Evolutionary conservation across 1,140 invertebrate species (phyloP), one percentile per base, ranked within the genome.

Genomic region (Aphaenogaster floridana): DNA sequence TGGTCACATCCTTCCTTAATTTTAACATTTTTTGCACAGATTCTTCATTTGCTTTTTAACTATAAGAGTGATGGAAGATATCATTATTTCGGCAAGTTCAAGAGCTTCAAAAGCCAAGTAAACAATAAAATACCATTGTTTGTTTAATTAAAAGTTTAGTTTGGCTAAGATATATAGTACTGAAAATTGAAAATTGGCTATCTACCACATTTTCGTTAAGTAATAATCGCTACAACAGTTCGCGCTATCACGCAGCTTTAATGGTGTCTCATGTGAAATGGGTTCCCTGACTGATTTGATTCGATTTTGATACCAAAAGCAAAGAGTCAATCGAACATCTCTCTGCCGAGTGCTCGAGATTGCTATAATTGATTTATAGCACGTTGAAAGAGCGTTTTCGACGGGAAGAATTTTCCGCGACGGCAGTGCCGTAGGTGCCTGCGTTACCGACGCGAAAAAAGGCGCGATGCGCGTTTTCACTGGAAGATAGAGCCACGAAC

Each of bases 401-500:
- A n/a, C 7, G 36, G 48, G 36, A 68, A 66, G 48, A 66, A 59
- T 90, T 90, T 90, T 89, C 89, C 86, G 50, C 63, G 68, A 28
- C 9, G 15, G 8, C 52, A 61, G 0, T 11, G 42, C 4, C 50
- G 63, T 17, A 90, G 90, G 63, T 76, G 81, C 39, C 88, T 89
- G 85, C 74, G 21, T 93, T 93, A 93, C 91, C 93, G 93, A 91
- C 93, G 39, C 17, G 81, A 92, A 85, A 92, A 91, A 72, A 88
- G 63, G 79, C 50, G 84, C 69, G 63, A 77, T 54, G 50, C 88
- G 86, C 64, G 61, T 80, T 88, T 89, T 85, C 78, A 86, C 91
- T 94, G 91, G 61, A 90, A 95, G 94, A 94, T 94, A 93, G 94
- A 94, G 94, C 94, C 94, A 94, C 94, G 21, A 52, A 93, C 78